Evolutionary conservation across 2,797 vertebrate genomes (phyloP).

Genomic region (Lepilemur septentrionalis): DNA sequence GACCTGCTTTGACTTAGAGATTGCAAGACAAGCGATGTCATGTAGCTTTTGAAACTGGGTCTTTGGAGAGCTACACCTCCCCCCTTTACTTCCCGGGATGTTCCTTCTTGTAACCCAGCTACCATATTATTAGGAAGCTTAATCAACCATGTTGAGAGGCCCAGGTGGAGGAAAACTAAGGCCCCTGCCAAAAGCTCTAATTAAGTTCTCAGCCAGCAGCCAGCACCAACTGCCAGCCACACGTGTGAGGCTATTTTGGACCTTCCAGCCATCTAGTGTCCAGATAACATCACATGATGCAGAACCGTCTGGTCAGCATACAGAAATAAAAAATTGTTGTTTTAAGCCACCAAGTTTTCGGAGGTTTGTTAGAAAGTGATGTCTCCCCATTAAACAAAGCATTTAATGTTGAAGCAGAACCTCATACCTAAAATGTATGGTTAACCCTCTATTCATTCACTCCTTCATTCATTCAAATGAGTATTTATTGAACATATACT

Average conservation of each 20-base stretch:
- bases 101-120: slow-evolving; percentile 1
- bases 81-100: neutral
- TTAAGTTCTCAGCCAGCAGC: slow-evolving; percentile 26
- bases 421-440: neutral
- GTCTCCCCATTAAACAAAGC: slow-evolving; percentile 10
- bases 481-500: neutral
- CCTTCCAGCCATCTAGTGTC: neutral
- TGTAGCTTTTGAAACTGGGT: neutral
- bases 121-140: slow-evolving; percentile 1
- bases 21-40: neutral
- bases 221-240: slow-evolving; percentile 42
- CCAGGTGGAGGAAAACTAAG: slow-evolving; percentile 17
- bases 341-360: neutral
- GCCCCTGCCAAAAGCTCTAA: slow-evolving; percentile 1
- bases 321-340: slow-evolving; percentile 16
- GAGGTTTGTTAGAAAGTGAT: neutral
- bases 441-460: neutral
- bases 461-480: neutral
- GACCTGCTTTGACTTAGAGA: neutral
- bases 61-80: neutral
- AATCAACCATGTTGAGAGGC: neutral
- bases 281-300: slow-evolving; percentile 17
- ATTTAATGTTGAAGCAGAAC: neutral
- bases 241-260: slow-evolving; percentile 37
- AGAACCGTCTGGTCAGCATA: neutral